Base-by-base conservation (phyloP, 64 coral and sea anemone species). In the Pocillopora verrucosa region DNA sequence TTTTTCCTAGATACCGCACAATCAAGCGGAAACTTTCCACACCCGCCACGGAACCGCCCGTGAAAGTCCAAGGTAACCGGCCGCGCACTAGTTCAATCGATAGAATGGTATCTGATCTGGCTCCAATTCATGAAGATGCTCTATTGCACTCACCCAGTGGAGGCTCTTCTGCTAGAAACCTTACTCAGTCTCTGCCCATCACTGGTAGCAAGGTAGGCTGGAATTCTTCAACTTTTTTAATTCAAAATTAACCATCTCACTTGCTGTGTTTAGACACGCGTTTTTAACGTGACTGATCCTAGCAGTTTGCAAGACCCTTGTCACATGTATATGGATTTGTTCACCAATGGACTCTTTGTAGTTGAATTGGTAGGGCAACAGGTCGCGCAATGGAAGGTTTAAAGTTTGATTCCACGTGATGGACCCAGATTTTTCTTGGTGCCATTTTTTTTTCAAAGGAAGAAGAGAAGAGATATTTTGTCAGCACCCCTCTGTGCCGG, bases 1-100 rank as follows among this genome's bases (percentile, higher is more conserved):
- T 41, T 36, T 4, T 34, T 57, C 72, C 4, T 57, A 85, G 90
- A 59, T 92, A 92, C 16, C 82, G 90, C 22, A 87, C 65, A 57
- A 92, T 92, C 60, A 92, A 92, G 74, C 73, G 90, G 10, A 92
- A 87, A 73, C 90, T 92, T 58, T 63, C 82, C 5, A 41, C 65
- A 72, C 22, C 82, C 14, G 63, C 22, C 7, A 72, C 82, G 12
- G 82, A 85, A 85, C 22, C 82, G 16, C 63, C 82, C 2, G 15
- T 85, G 0, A 85, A 85, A 36, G 0, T 85, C 16, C 22, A 37
- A 17, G 65, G 82, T 19, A 65, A 9, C 26, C 82, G 82, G 10
- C 82, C 82, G 16, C 62, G 82, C 3, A 85, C 82, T 13, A 85
- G 82, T 85, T 85, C 82, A 85, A 72, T 85, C 7, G 82, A 85